A percentile compares a stretch with the other conserved stretches of the same genome.
Evolutionary conservation across 2,888 invertebrate genomes (phyloP).

Genomic region (Papilio demoleus): DNA sequence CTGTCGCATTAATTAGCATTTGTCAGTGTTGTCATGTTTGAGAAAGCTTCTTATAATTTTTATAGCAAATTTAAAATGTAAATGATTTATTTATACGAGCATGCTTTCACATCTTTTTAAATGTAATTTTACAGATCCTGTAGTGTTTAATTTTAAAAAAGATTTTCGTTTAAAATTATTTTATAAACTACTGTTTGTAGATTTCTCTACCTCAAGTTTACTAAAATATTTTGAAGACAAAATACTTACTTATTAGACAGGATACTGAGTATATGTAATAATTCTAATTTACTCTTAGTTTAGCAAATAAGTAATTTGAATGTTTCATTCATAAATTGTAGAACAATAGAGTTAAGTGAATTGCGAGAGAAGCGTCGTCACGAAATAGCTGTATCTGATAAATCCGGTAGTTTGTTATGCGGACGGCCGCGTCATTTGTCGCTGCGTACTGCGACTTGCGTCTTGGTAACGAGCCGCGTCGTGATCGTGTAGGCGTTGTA

Average conservation of each 20-base stretch:
- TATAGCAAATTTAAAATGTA: slow-evolving; percentile 21
- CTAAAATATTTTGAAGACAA: too few relatives aligned
- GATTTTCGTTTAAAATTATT: too few relatives aligned
- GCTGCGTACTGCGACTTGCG: slow-evolving; percentile 55
- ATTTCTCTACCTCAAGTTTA: too few relatives aligned
- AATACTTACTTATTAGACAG: too few relatives aligned
- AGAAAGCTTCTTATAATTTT: slow-evolving; percentile 7
- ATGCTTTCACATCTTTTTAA: not conserved
- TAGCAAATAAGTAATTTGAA: too few relatives aligned
- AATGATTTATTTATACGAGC: not conserved
- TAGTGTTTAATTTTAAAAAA: too few relatives aligned
- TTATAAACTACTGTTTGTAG: too few relatives aligned
- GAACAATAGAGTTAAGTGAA: slow-evolving; percentile 57
- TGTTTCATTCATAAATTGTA: slow-evolving; percentile 42
- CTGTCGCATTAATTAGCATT: slow-evolving; percentile 22
- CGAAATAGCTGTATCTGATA: slow-evolving; percentile 78
- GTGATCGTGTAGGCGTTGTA: slow-evolving; percentile 73
- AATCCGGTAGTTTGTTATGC: slow-evolving; percentile 77
- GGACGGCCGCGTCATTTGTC: slow-evolving; percentile 73
- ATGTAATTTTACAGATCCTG: not conserved
- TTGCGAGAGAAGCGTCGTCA: slow-evolving; percentile 64
- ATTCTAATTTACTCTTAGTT: too few relatives aligned
- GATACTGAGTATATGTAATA: too few relatives aligned
- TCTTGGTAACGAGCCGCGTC: slow-evolving; percentile 52
- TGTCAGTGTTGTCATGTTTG: slow-evolving; percentile 17